Conservation (phyloP, 2,113 vertebrate species). For the Anseranas semipalmata region DNA sequence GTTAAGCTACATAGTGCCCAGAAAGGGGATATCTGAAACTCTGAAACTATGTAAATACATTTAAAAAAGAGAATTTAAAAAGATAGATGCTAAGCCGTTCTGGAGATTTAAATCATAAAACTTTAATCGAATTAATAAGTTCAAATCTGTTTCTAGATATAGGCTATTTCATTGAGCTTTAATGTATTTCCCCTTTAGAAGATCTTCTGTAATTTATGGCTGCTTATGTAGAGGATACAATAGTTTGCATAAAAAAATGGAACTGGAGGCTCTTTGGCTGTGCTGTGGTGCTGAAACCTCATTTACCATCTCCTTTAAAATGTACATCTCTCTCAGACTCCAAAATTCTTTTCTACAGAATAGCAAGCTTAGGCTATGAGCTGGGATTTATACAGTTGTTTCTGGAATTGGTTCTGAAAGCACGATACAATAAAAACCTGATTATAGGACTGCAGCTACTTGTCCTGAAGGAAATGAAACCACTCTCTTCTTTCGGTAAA, state of each 20-base stretch:
- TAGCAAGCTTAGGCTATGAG: neutral
- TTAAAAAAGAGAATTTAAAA: neutral
- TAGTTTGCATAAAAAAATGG: constrained; percentile 45
- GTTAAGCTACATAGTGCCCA: neutral
- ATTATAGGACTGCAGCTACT: neutral
- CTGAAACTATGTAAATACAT: neutral
- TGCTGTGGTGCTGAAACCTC: neutral
- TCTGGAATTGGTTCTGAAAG: constrained; percentile 52
- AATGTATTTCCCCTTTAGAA: constrained; percentile 13
- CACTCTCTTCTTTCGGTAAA: constrained; percentile 33
- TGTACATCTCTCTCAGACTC: neutral
- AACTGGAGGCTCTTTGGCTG: constrained; percentile 15
- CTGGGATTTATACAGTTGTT: constrained; percentile 44
- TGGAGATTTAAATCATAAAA: constrained; percentile 18
- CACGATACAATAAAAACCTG: neutral
- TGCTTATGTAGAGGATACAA: constrained; percentile 33
- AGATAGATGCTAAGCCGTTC: neutral
- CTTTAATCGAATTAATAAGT: constrained; percentile 51
- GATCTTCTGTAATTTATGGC: neutral
- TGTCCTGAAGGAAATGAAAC: constrained; percentile 17
- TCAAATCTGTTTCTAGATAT: constrained; percentile 35
- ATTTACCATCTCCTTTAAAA: constrained; percentile 35
- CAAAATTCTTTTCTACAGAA: constrained; percentile 34
- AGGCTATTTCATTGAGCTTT: constrained; percentile 26
- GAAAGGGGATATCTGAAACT: neutral